Conservation (phyloP, 2,113 vertebrate genomes). For the Phaethornis superciliosus region DNA sequence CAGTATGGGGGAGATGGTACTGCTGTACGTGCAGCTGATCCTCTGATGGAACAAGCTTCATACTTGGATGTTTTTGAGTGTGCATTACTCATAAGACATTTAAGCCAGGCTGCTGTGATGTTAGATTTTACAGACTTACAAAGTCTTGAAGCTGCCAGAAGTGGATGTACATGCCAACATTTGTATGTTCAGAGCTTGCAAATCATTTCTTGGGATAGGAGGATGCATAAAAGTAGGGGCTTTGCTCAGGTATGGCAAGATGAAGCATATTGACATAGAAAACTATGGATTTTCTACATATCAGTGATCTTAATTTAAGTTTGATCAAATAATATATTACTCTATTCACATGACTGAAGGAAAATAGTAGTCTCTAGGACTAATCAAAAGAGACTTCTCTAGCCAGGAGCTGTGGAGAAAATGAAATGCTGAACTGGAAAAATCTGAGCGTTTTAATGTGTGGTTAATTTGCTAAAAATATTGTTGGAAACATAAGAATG, state of each 20-base stretch:
- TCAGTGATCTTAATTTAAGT: neutral
- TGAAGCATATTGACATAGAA: neutral
- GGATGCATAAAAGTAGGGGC: neutral
- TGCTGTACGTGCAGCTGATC: neutral
- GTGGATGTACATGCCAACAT: neutral
- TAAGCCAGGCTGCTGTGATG: neutral
- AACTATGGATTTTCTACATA: neutral
- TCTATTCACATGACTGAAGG: neutral
- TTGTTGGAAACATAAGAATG: constrained; percentile 1
- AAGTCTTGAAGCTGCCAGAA: neutral
- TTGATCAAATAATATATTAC: neutral
- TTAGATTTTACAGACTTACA: neutral
- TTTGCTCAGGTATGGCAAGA: neutral
- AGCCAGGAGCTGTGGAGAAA: neutral
- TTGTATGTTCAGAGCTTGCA: neutral
- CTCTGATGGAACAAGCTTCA: neutral
- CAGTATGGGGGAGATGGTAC: neutral
- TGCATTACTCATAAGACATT: neutral
- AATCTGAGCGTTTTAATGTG: constrained; percentile 22
- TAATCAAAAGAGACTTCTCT: neutral
- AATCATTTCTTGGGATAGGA: neutral
- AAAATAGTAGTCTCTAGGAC: neutral
- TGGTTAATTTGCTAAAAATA: constrained; percentile 60
- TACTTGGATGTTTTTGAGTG: neutral
- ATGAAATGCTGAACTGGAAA: constrained; percentile 5